These are phyloP conservation scores for Oryzaephilus surinamensis DNA, from an alignment of 1,140 invertebrate species.

Conservation along the genomic window DNA sequence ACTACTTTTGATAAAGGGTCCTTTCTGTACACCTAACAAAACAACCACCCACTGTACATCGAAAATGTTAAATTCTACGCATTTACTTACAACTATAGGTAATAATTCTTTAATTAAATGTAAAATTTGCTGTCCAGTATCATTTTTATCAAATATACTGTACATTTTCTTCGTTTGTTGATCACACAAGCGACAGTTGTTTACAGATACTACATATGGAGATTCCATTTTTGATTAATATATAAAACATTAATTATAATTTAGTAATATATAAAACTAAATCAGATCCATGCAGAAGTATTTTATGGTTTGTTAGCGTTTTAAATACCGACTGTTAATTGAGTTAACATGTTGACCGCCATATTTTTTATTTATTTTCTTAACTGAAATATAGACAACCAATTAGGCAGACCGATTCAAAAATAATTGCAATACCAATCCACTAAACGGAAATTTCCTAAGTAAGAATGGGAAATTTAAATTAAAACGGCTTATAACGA, in stretches of 20 bases:
- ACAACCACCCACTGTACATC: neutral
- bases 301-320: no score
- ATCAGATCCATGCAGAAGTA: slow-evolving; percentile 3
- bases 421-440: no score
- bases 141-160: slow-evolving; percentile 31
- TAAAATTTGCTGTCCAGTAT: slow-evolving; percentile 28
- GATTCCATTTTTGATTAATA: slow-evolving; percentile 3
- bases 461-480: no score
- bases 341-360: slow-evolving; percentile 6
- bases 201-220: neutral
- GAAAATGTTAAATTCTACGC: neutral
- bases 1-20: slow-evolving; percentile 33
- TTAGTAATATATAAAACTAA: slow-evolving; percentile 8
- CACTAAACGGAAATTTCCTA: no score
- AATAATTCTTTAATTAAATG: slow-evolving; percentile 33
- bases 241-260: slow-evolving; percentile 1
- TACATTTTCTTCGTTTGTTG: slow-evolving; percentile 27
- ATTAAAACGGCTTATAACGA: no score
- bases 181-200: slow-evolving; percentile 31
- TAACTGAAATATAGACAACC: no score
- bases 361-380: no score
- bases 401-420: no score
- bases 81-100: slow-evolving; percentile 30
- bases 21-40: slow-evolving; percentile 31
- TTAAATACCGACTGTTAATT: slow-evolving; percentile 16